Evolutionary conservation across 2,113 vertebrate species (phyloP), one percentile per base, ranked within the genome.

Genomic region (Columba livia): DNA sequence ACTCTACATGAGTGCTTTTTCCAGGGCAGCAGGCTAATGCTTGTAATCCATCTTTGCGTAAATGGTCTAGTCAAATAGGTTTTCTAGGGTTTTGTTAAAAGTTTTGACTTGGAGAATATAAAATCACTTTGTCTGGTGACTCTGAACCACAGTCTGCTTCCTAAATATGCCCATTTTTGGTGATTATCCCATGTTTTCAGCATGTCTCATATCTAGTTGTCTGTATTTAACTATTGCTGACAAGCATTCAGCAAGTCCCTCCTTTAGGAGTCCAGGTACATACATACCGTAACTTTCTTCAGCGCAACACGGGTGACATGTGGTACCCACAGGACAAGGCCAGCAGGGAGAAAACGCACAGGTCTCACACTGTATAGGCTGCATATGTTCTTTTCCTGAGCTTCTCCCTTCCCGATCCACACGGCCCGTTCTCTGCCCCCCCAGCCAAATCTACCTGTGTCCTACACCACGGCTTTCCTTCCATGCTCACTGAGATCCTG

Each of bases 1-100:
- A 88, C 44, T 85, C 51, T 50, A 56, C 87, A 83, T 71, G n/a
- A 34, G 4, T 57, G 32, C 90, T 88, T 66, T 57, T 57, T 50
- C 73, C 92, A 85, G 92, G 67, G 84, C 24, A 90, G 73, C 89
- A 69, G 78, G 64, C 56, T 93, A 60, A 86, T 74, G 62, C 24
- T 3, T 53, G 72, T 31, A 56, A 86, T 47, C 29, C 56, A 62
- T 74, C 67, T 89, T 74, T 36, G 74, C 57, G 15, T 51, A 66
- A 91, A 89, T 31, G 67, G 42, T 31, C 90, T 38, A 16, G 28
- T 78, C 58, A 89, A 84, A 88, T 1, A 44, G 42, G 38, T 54
- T 17, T 31, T 62, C 64, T 72, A 42, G 48, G 84, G 47, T 10
- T 74, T 67, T 67, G 32, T 21, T 88, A 10, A 11, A 73, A 90